Conservation (phyloP, 23 tunicate species). For the Ascidia mentula region DNA sequence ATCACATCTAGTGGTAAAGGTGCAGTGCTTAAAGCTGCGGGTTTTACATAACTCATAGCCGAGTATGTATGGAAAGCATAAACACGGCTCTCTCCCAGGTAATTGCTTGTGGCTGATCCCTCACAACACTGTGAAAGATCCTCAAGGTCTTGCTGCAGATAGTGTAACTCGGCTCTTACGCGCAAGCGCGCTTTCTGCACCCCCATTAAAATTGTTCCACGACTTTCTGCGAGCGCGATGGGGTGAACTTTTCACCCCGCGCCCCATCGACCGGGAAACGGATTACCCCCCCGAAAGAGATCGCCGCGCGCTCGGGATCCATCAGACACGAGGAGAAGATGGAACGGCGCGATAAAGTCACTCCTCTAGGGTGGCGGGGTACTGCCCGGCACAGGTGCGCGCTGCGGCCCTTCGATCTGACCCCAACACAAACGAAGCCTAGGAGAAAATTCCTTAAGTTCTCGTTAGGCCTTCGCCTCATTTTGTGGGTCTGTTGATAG, state of each 20-base stretch:
- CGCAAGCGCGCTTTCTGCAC: no score
- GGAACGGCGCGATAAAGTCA: conserved; percentile 5
- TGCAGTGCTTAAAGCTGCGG: no score
- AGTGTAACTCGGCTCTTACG: no score
- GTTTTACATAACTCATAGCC: no score
- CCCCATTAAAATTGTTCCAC: conserved; percentile 9
- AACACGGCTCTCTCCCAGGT: background rate
- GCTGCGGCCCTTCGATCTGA: background rate
- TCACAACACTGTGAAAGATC: background rate
- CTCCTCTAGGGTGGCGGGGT: background rate
- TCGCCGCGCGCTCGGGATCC: background rate
- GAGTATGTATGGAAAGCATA: background rate
- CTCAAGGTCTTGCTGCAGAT: background rate
- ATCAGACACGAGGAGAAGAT: conserved; percentile 6
- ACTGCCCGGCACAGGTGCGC: conserved; percentile 1
- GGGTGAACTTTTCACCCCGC: conserved; percentile 2
- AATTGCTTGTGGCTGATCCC: background rate
- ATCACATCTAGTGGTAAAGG: no score
- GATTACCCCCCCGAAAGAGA: conserved; percentile 1
- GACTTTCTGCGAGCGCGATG: background rate
- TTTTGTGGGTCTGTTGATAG: no score
- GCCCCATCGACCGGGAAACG: background rate
- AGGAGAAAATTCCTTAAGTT: no score
- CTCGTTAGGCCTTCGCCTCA: no score
- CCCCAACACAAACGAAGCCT: background rate